Evolutionary conservation across 2,888 invertebrate genomes (phyloP), one percentile per base, ranked within the genome.

Genomic region (Ornithoptera priamus): DNA sequence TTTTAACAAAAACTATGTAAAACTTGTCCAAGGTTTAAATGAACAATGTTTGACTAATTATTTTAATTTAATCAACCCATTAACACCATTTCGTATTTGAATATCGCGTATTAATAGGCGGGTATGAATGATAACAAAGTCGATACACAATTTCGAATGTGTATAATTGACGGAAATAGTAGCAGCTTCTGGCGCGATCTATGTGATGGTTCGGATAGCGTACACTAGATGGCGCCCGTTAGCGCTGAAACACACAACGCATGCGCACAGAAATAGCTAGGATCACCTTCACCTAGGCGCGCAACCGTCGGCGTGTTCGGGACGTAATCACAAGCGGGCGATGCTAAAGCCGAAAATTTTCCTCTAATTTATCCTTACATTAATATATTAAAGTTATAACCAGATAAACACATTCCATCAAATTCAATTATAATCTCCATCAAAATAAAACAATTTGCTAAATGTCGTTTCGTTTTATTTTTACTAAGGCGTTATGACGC

Each of bases 261-360:
- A 85, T 86, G 89, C 86, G 89, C 85, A 86, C 91, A 78, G 81
- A 91, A 92, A 92, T 92, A 92, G 90, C 81, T 78, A 77, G 80
- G 84, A 89, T 92, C 89, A 92, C 92, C 92, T 92, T 92, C 92
- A 92, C 92, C 92, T 92, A 90, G 90, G 87, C 83, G 79, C 80
- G 82, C 81, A 78, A 12, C 10, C 74, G 78, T 75, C 80, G 76
- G 78, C 81, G 80, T 81, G 77, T 75, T 73, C 75, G 75, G 79
- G 75, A 80, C 83, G 75, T 85, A 84, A 83, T 85, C 82, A 79
- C 80, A 78, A 75, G 74, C 70, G 56, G 57, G 24, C 57, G 57
- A 22, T 20, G 22, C 22, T 22, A 8, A 8, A 22, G 10, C 24
- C 24, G 22, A 58, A 58, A 58, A n/a, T 18, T 53, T 53, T 53